Evolutionary conservation across 2,888 invertebrate species (phyloP).

Genomic region (Drosophila demipolita): DNA sequence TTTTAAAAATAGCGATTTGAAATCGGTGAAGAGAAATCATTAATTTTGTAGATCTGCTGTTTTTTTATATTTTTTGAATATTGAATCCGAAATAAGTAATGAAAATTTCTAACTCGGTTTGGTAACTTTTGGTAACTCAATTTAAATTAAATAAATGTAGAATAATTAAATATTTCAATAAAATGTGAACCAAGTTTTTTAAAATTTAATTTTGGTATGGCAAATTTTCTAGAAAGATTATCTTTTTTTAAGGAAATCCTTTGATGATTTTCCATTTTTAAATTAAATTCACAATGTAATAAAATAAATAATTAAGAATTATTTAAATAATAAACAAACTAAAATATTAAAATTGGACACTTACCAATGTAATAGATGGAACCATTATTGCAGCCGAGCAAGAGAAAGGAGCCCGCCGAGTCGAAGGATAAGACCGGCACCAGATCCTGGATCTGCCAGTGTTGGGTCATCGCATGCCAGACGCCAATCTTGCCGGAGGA

Average conservation of each 20-base stretch:
- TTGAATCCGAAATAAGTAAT: too few species aligned
- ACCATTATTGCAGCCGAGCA: constrained; percentile 98
- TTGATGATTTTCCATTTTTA: neutral
- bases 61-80: neutral
- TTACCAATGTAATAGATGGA: constrained; percentile 98
- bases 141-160: too few species aligned
- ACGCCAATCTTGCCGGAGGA: constrained; percentile 97
- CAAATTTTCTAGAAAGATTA: too few species aligned
- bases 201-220: too few species aligned
- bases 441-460: constrained; percentile 99
- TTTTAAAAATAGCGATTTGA: neutral
- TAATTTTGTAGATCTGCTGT: neutral
- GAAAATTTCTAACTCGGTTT: too few species aligned
- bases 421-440: constrained; percentile 98
- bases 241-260: neutral
- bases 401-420: constrained; percentile 97
- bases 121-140: too few species aligned
- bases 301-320: neutral
- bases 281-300: neutral
- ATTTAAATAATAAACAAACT: neutral
- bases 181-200: too few species aligned
- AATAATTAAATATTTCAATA: too few species aligned
- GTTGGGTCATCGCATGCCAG: constrained; percentile 99
- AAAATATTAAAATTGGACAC: constrained; percentile 36
- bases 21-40: neutral